These are phyloP conservation scores for Lasioglossum marginatum DNA, from an alignment of 2,888 invertebrate species.

Conservation along the genomic window DNA sequence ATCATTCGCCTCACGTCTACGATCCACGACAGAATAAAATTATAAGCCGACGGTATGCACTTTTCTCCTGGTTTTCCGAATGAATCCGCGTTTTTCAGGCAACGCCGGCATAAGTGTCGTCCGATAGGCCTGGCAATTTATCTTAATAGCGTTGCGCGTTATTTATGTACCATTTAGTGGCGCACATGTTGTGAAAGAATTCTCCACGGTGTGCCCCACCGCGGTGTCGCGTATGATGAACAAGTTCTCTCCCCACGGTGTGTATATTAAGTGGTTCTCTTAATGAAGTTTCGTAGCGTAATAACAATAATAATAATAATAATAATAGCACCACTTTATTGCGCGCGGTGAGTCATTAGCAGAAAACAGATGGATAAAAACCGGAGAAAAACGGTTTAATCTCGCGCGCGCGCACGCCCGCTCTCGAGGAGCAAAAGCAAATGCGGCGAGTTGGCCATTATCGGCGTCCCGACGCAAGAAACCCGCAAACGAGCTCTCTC, in stretches of 20 bases:
- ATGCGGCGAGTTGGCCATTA: conserved; percentile 4
- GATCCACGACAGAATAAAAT: conserved; percentile 42
- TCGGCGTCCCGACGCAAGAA: conserved; percentile 56
- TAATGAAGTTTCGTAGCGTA: conserved; percentile 12
- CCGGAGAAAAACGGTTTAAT: neutral
- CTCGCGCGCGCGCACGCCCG: neutral
- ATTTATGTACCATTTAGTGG: conserved; percentile 48
- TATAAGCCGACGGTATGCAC: conserved; percentile 22
- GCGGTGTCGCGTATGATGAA: conserved; percentile 18
- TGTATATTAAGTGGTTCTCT: neutral
- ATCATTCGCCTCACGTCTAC: conserved; percentile 68
- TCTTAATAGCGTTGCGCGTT: conserved; percentile 40
- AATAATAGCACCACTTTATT: neutral
- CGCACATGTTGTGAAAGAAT: conserved; percentile 32
- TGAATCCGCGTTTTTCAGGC: conserved; percentile 39
- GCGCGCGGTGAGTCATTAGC: neutral
- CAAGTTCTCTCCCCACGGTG: conserved; percentile 23
- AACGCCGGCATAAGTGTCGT: conserved; percentile 9
- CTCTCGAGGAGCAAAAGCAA: neutral
- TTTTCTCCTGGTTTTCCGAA: conserved; percentile 49
- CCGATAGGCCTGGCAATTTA: conserved; percentile 40
- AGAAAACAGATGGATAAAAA: neutral
- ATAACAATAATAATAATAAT: neutral
- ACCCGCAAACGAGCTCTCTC: conserved; percentile 73
- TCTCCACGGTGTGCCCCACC: neutral